Base-by-base conservation (phyloP, 2,113 vertebrate genomes). In the Eulemur rufifrons region DNA sequence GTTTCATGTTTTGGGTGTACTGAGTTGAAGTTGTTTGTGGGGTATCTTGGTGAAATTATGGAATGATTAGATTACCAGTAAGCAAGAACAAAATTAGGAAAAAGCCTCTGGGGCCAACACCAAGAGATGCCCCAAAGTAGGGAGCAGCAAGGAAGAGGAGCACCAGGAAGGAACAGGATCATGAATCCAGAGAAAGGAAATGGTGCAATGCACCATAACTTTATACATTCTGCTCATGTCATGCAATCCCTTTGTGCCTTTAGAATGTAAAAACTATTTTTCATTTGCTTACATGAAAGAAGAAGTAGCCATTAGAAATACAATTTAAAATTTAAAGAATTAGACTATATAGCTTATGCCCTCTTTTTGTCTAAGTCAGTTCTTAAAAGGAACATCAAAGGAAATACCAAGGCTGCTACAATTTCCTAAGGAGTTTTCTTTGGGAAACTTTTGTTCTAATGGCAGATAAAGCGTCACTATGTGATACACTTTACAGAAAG, bases 371-470 rank as follows among this genome's bases (percentile, higher is more conserved):
- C 25, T 77, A 77, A 94, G 50, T 52, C 29, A 71, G 50, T 69
- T 78, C 17, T 91, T 86, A 61, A 83, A 92, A 64, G 14, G 10
- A 59, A 88, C 25, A 45, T 25, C 61, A 68, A 3, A 68, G 20
- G 82, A 52, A 76, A 69, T 74, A 77, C 0, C 2, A 64, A 54
- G 13, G 14, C 2, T 86, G 20, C 8, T 68, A 3, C 42, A 45
- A 71, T 84, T 92, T 80, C n/a, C 50, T 42, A 71, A 77, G 13
- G 42, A 82, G 32, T 91, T 89, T 88, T 78, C 63, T 93, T n/a
- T 77, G 42, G 42, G 42, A 80, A 89, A 82, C 13, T 82, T 86
- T 50, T 71, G n/a, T 39, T 83, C 6, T n/a, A 7, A 61, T 15
- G 90, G 66, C 37, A 34, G 32, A 10, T 34, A 90, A 92, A 82